Evolutionary conservation across 1,140 invertebrate species (phyloP).

Genomic region (Adoxophyes honmai): DNA sequence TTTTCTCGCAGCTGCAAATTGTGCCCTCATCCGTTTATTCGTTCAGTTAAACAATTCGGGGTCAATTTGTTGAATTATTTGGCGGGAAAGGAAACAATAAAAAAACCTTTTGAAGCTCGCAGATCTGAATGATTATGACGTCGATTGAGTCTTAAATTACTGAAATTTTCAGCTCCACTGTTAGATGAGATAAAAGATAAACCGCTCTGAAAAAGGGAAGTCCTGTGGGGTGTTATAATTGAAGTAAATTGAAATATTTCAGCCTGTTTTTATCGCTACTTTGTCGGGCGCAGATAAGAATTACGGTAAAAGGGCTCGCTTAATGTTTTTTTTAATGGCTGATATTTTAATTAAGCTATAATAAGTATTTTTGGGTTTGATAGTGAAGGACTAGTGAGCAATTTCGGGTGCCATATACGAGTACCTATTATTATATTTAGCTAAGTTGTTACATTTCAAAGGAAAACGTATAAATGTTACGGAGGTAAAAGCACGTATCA

Average conservation of each 20-base stretch:
- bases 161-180: neutral
- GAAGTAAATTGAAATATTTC: neutral
- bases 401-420: no score
- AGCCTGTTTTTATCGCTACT: neutral
- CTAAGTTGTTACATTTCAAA: no score
- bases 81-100: conserved; percentile 19
- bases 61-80: conserved; percentile 22
- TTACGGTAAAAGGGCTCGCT: neutral
- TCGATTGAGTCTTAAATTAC: conserved; percentile 6
- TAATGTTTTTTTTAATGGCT: neutral
- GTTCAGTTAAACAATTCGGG: conserved; percentile 22
- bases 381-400: no score
- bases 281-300: neutral
- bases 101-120: conserved; percentile 12
- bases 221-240: neutral
- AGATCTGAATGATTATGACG: conserved; percentile 6
- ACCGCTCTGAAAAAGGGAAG: neutral
- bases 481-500: no score
- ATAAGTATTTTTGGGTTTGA: no score
- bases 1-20: neutral
- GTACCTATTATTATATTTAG: neutral
- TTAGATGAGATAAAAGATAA: conserved; percentile 1
- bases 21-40: conserved; percentile 11
- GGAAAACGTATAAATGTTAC: no score
- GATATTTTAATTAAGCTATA: no score